Evolutionary conservation across 2,888 invertebrate species (phyloP).

Genomic region (Diplolepis rosae): DNA sequence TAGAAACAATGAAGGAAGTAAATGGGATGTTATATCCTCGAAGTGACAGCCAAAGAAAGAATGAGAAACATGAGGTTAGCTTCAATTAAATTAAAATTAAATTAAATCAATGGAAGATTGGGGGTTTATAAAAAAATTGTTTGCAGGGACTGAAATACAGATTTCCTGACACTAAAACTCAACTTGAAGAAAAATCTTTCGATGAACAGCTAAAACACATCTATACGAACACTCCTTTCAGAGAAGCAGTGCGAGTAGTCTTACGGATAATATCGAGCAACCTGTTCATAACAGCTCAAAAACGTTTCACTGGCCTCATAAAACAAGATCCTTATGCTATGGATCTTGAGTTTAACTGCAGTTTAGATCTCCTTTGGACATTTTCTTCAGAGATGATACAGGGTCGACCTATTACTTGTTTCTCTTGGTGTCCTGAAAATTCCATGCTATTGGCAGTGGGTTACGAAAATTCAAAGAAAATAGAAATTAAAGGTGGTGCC

Average conservation of each 20-base stretch:
- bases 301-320: constrained; percentile 81
- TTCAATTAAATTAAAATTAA: too few species aligned
- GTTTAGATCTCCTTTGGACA: constrained; percentile 81
- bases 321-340: constrained; percentile 79
- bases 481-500: constrained; percentile 77
- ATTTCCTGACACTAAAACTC: constrained; percentile 46
- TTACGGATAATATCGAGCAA: constrained; percentile 84
- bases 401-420: constrained; percentile 77
- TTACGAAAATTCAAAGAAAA: constrained; percentile 76
- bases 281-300: constrained; percentile 80
- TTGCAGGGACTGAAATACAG: constrained; percentile 41
- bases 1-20: background rate
- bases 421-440: constrained; percentile 82
- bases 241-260: constrained; percentile 79
- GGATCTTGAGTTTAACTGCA: constrained; percentile 81
- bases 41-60: background rate
- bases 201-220: constrained; percentile 70
- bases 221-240: constrained; percentile 73
- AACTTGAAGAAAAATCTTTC: constrained; percentile 53
- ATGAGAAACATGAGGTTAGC: constrained; percentile 18
- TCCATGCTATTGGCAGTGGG: constrained; percentile 84
- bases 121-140: too few species aligned
- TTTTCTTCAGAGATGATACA: constrained; percentile 75
- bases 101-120: too few species aligned
- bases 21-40: constrained; percentile 16